Conservation (phyloP, 2,113 vertebrate genomes). For the Indicator indicator region DNA sequence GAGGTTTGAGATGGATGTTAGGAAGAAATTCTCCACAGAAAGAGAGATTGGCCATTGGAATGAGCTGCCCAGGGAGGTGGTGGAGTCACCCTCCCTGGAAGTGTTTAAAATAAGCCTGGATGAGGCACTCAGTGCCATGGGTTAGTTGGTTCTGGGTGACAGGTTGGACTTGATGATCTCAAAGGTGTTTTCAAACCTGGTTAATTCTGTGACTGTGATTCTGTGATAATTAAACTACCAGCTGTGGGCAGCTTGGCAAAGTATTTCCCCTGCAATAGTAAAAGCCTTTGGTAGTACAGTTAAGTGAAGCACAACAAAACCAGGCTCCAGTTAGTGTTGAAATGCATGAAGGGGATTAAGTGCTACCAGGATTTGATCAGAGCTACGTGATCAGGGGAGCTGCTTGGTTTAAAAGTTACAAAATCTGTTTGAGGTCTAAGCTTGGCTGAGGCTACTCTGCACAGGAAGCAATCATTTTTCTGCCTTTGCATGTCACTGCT, state of each 20-base stretch:
- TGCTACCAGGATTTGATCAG: background rate
- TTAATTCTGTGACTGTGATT: too few species aligned
- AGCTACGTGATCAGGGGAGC: background rate
- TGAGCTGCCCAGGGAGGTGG: too few species aligned
- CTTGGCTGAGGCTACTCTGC: slow-evolving; percentile 31
- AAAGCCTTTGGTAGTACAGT: background rate
- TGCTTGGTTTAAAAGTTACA: slow-evolving; percentile 30
- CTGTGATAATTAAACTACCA: background rate
- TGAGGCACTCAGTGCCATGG: too few species aligned
- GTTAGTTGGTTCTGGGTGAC: too few species aligned
- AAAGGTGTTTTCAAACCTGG: too few species aligned
- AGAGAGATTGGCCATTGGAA: too few species aligned
- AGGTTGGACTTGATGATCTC: too few species aligned
- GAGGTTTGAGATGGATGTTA: too few species aligned
- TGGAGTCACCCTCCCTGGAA: too few species aligned
- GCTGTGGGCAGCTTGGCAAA: background rate
- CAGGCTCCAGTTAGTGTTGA: background rate
- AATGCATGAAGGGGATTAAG: background rate
- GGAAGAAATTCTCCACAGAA: too few species aligned
- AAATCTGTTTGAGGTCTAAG: slow-evolving; percentile 45
- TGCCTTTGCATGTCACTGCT: background rate
- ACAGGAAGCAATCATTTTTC: slow-evolving; percentile 26
- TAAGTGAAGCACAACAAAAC: background rate
- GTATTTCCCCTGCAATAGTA: background rate
- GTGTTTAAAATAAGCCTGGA: too few species aligned